Evolutionary conservation across 1,140 invertebrate genomes (phyloP).

Genomic region (Chrysomallon squamiferum): DNA sequence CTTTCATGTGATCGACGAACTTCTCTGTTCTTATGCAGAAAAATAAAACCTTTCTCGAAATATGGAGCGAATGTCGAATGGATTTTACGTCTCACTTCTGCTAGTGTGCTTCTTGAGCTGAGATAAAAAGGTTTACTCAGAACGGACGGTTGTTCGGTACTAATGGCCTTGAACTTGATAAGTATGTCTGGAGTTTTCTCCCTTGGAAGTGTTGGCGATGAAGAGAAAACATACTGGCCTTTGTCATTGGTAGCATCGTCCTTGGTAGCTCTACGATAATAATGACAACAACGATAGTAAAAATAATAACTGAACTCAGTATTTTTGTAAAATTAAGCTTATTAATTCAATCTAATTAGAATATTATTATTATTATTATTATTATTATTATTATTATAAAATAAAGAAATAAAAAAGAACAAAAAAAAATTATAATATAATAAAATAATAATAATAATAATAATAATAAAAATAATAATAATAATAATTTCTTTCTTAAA

Average conservation of each 20-base stretch:
- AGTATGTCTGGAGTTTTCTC: slow-evolving; percentile 20
- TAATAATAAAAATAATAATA: no score
- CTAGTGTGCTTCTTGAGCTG: slow-evolving; percentile 14
- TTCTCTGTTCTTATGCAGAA: slow-evolving; percentile 27
- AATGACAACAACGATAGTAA: no score
- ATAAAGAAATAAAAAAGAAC: no score
- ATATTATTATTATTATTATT: no score
- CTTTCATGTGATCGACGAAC: slow-evolving; percentile 20
- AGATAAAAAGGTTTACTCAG: slow-evolving; percentile 5
- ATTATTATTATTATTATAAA: no score
- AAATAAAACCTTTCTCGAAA: slow-evolving; percentile 36
- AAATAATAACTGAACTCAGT: no score
- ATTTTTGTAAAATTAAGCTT: no score
- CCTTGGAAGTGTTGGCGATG: slow-evolving; percentile 11
- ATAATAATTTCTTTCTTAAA: no score
- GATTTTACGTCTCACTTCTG: slow-evolving; percentile 4
- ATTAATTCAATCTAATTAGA: no score
- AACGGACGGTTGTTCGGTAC: slow-evolving; percentile 1
- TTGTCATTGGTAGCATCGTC: not conserved
- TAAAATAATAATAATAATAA: no score
- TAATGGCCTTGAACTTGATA: slow-evolving; percentile 16
- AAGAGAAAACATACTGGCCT: slow-evolving; percentile 13
- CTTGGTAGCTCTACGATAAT: no score
- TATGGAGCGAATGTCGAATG: not conserved
- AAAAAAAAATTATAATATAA: no score